Conservation (phyloP, 1,140 invertebrate genomes). For the Dufourea novaeangliae region DNA sequence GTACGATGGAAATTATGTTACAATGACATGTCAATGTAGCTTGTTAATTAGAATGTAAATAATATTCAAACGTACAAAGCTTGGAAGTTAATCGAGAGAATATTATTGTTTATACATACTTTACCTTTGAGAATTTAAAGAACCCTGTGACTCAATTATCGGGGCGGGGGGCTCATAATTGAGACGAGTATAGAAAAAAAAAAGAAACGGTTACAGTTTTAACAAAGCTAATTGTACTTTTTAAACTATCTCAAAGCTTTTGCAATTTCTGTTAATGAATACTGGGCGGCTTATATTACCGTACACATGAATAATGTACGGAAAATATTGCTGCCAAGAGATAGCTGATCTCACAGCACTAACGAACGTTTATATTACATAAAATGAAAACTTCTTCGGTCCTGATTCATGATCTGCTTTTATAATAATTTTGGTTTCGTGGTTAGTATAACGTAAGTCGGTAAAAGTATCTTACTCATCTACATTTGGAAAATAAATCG, state of each 20-base stretch:
- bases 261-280: conserved; percentile 54
- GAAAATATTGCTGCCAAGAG: conserved; percentile 43
- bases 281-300: conserved; percentile 49
- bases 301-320: conserved; percentile 34
- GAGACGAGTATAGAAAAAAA: conserved; percentile 34
- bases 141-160: conserved; percentile 52
- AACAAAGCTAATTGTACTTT: conserved; percentile 27
- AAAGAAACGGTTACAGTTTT: conserved; percentile 38
- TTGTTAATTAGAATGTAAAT: conserved; percentile 13
- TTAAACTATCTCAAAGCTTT: conserved; percentile 44
- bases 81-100: conserved; percentile 21
- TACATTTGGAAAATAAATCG: conserved; percentile 61
- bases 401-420: conserved; percentile 37
- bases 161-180: too few species aligned
- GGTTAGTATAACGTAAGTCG: conserved; percentile 50
- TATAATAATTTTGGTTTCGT: background rate
- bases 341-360: conserved; percentile 65
- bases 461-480: conserved; percentile 55
- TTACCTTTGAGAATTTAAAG: conserved; percentile 44
- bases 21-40: conserved; percentile 41
- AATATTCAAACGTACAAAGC: conserved; percentile 34
- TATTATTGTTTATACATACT: conserved; percentile 39
- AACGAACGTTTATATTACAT: conserved; percentile 56
- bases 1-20: conserved; percentile 41
- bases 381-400: conserved; percentile 45